These are phyloP conservation scores for Lamellibrachia luymesi DNA, from an alignment of 1,140 invertebrate species.

Conservation along the genomic window DNA sequence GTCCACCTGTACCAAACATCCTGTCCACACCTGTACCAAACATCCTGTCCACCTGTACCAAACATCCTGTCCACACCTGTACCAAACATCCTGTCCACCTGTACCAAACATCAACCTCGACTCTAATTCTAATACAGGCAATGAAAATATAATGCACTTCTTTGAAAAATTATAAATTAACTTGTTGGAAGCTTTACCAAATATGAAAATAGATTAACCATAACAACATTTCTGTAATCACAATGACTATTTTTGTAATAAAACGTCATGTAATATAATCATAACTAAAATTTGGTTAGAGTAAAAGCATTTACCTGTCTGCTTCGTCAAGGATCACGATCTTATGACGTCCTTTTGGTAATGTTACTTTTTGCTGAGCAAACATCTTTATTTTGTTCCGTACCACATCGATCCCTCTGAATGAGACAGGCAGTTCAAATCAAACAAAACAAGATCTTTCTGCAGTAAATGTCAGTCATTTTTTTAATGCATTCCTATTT, in stretches of 20 bases:
- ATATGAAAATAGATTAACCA: neutral
- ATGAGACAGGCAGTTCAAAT: slow-evolving; percentile 24
- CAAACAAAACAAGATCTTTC: neutral
- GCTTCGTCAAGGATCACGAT: slow-evolving; percentile 99
- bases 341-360: slow-evolving; percentile 81
- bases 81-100: too few species aligned
- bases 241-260: neutral
- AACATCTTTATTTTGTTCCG: slow-evolving; percentile 99
- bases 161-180: too few species aligned
- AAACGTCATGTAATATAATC: neutral
- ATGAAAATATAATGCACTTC: too few species aligned
- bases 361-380: slow-evolving; percentile 91
- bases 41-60: too few species aligned
- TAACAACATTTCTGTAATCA: neutral
- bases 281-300: neutral
- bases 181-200: neutral
- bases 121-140: too few species aligned
- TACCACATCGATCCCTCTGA: slow-evolving; percentile 93
- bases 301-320: slow-evolving; percentile 69
- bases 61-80: too few species aligned
- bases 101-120: too few species aligned
- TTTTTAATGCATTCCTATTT: neutral
- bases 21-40: too few species aligned
- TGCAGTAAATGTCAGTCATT: neutral
- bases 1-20: too few species aligned